A percentile compares a stretch with the other conserved stretches of the same genome.
phyloP scores from a whole-genome alignment of 2,797 vertebrate species.

The Lerista edwardsae region DNA sequence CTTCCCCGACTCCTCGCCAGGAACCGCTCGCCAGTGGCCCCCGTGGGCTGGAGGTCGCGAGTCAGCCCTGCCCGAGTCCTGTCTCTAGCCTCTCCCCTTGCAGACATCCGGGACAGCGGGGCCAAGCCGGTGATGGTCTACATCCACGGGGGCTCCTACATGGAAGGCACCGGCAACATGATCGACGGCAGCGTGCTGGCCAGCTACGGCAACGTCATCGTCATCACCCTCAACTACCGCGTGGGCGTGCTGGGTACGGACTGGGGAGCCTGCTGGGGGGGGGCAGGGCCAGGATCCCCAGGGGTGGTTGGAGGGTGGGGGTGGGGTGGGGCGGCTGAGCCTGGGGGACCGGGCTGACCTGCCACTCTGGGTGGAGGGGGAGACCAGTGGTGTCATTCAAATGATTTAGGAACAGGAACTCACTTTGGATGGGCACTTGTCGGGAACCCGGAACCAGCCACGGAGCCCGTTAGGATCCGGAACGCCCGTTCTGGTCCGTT shows the following conservation, averaged over 20 bases:
- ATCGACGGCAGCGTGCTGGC: slow-evolving; percentile 97
- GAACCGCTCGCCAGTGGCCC: slow-evolving; percentile 31
- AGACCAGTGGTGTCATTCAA: too few relatives aligned
- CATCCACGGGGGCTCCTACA: slow-evolving; percentile 98
- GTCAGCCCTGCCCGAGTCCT: accelerated
- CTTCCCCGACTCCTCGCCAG: slow-evolving; percentile 60
- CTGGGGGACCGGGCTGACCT: not conserved
- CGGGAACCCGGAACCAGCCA: too few relatives aligned
- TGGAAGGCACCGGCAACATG: slow-evolving; percentile 99
- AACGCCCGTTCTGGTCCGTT: too few relatives aligned
- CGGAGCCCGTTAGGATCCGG: too few relatives aligned
- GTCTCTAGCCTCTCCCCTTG: slow-evolving; percentile 78
- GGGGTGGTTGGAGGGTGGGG: accelerated
- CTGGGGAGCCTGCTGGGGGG: not conserved
- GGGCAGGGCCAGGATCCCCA: not conserved
- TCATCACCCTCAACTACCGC: slow-evolving; percentile 99
- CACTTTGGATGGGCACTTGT: too few relatives aligned
- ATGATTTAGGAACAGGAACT: too few relatives aligned
- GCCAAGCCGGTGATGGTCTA: slow-evolving; percentile 99
- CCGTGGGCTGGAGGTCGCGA: slow-evolving; percentile 38
- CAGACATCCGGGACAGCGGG: slow-evolving; percentile 99
- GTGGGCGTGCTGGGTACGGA: slow-evolving; percentile 94
- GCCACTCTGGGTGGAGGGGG: not conserved
- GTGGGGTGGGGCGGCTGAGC: too few relatives aligned
- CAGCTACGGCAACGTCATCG: slow-evolving; percentile 98